Conservation (phyloP, 2,113 vertebrate species). For the Baryphthengus martii region DNA sequence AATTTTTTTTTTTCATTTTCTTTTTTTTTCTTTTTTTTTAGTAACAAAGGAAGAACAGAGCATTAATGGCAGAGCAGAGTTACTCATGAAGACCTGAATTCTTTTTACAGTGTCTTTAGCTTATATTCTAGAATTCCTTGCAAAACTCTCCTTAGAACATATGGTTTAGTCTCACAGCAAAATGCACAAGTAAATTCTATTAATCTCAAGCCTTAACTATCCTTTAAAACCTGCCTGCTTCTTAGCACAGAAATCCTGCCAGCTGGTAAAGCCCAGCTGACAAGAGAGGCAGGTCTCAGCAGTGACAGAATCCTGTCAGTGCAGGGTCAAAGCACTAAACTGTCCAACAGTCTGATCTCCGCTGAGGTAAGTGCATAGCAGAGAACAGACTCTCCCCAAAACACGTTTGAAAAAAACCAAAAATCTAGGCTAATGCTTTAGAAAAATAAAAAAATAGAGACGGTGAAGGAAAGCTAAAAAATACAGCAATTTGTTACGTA, state of each 20-base stretch:
- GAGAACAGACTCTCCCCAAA: not conserved
- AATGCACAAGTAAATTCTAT: not conserved
- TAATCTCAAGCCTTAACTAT: not conserved
- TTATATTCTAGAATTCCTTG: not conserved
- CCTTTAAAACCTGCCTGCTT: not conserved
- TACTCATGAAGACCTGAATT: not conserved
- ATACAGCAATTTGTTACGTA: not conserved
- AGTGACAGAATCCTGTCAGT: not conserved
- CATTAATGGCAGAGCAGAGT: not conserved
- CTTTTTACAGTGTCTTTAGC: not conserved
- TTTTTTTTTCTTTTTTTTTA: not conserved
- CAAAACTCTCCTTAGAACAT: not conserved
- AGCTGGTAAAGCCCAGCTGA: not conserved
- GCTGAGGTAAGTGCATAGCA: not conserved
- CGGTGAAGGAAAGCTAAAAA: not conserved
- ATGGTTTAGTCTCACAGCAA: not conserved
- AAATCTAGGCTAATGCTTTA: not conserved
- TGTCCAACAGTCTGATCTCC: not conserved
- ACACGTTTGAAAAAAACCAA: fast-evolving
- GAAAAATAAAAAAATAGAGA: not conserved
- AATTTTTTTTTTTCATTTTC: not conserved
- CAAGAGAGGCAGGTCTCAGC: not conserved
- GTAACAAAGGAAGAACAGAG: not conserved
- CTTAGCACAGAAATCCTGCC: not conserved
- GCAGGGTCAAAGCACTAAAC: not conserved